A percentile compares a stretch with the other conserved stretches of the same genome.
Conservation (phyloP, 2,888 invertebrate species). For the Drosophila barbarae region DNA sequence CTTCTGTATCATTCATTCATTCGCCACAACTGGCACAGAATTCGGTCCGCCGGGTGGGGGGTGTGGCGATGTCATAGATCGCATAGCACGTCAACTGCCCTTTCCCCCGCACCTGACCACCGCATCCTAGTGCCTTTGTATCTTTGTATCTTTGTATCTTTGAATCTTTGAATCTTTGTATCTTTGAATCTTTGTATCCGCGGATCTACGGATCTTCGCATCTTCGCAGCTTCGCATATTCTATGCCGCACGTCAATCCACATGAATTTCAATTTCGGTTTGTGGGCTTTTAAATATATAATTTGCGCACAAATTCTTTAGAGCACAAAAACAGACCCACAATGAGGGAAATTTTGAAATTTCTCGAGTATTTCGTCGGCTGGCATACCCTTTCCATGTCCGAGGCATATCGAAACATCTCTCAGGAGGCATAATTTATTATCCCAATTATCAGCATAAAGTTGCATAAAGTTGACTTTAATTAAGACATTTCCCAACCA, state of each 20-base stretch:
- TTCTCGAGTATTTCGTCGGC: constrained; percentile 19
- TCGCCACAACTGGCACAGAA: constrained; percentile 15
- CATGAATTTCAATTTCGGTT: constrained; percentile 6
- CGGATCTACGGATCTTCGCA: background rate
- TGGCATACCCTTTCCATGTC: background rate
- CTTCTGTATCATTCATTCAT: constrained; percentile 12
- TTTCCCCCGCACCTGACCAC: background rate
- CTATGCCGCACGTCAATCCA: constrained; percentile 8
- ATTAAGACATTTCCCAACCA: background rate
- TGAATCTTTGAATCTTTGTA: background rate
- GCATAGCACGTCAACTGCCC: constrained; percentile 16
- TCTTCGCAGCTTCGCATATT: constrained; percentile 10
- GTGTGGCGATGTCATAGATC: constrained; percentile 19
- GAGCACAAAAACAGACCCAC: constrained; percentile 19
- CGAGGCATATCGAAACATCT: background rate
- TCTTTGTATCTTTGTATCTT: background rate
- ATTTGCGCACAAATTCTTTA: constrained; percentile 31
- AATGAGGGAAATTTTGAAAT: constrained; percentile 23
- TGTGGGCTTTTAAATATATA: constrained; percentile 48
- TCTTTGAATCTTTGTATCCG: background rate
- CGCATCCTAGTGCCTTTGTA: background rate
- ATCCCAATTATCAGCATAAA: background rate
- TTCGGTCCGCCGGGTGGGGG: background rate
- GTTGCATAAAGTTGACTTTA: no score
- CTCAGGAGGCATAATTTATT: no score